phyloP scores from a whole-genome alignment of 2,113 vertebrate species.

The Potamarius usumacintae region DNA sequence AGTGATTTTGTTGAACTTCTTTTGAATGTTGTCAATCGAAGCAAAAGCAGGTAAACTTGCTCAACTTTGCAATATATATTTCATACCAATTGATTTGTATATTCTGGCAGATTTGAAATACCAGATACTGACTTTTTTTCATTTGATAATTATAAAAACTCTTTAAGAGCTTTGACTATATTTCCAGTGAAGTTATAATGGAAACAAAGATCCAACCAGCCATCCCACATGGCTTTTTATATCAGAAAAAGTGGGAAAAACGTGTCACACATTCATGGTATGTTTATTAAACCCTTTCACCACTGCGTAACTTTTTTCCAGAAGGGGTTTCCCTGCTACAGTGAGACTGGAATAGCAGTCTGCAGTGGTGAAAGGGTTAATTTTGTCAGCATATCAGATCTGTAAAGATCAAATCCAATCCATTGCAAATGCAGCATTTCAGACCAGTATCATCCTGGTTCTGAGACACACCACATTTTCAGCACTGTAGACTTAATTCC shows the following conservation, averaged over 20 bases:
- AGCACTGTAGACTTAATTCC: neutral
- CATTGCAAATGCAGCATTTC: neutral
- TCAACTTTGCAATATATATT: neutral
- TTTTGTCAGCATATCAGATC: neutral
- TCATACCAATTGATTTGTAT: neutral
- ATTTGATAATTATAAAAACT: neutral
- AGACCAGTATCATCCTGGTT: neutral
- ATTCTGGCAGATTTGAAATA: constrained; percentile 1
- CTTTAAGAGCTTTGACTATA: neutral
- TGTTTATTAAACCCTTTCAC: neutral
- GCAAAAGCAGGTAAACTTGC: neutral
- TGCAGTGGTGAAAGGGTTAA: too few species aligned
- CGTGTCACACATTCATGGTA: neutral
- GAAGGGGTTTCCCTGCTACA: too few species aligned
- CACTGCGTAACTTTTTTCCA: too few species aligned
- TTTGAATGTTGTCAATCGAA: neutral
- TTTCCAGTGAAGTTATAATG: neutral
- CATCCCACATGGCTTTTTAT: neutral
- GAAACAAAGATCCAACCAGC: neutral
- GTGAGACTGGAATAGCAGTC: too few species aligned
- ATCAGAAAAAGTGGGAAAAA: neutral
- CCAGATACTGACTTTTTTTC: neutral
- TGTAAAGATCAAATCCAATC: neutral
- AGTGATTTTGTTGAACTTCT: neutral
- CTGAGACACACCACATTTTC: neutral